These are phyloP conservation scores for Apostichopus parvimensis DNA, from an alignment of 35 echinoderm and acorn worm species.

Conservation along the genomic window DNA sequence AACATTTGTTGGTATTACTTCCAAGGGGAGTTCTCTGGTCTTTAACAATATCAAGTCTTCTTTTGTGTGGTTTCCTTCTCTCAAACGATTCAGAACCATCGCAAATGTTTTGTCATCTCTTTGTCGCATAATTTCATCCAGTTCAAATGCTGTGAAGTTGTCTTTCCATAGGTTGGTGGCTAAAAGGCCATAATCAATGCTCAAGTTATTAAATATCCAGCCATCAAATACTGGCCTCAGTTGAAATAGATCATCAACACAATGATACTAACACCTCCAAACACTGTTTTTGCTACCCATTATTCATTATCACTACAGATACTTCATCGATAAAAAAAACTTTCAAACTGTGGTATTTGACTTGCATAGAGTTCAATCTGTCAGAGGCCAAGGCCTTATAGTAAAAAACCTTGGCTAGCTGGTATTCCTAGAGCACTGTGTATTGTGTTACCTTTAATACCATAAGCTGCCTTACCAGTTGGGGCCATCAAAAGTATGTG, in stretches of 20 bases:
- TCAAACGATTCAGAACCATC: conserved; percentile 16
- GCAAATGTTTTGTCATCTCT: conserved; percentile 58
- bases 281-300: background rate
- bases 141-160: conserved; percentile 29
- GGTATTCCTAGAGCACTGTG: conserved; percentile 54
- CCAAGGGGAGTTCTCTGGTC: background rate
- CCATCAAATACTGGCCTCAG: conserved; percentile 25
- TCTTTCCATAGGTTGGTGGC: conserved; percentile 51
- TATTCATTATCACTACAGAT: conserved; percentile 43
- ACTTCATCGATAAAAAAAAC: conserved; percentile 55
- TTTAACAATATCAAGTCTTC: background rate
- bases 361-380: conserved; percentile 1
- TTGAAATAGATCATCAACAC: conserved; percentile 63
- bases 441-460: background rate
- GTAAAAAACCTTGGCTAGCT: conserved; percentile 28
- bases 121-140: conserved; percentile 57
- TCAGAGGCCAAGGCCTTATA: conserved; percentile 6
- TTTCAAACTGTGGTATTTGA: conserved; percentile 37
- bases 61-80: conserved; percentile 44
- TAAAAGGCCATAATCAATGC: background rate
- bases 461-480: conserved; percentile 57
- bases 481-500: conserved; percentile 20
- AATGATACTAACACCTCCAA: conserved; percentile 9
- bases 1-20: background rate
- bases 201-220: conserved; percentile 12